A percentile compares a stretch with the other conserved stretches of the same genome.
These are phyloP conservation scores for Periphyllus acericola DNA, from an alignment of 2,888 invertebrate genomes.

Conservation along the genomic window DNA sequence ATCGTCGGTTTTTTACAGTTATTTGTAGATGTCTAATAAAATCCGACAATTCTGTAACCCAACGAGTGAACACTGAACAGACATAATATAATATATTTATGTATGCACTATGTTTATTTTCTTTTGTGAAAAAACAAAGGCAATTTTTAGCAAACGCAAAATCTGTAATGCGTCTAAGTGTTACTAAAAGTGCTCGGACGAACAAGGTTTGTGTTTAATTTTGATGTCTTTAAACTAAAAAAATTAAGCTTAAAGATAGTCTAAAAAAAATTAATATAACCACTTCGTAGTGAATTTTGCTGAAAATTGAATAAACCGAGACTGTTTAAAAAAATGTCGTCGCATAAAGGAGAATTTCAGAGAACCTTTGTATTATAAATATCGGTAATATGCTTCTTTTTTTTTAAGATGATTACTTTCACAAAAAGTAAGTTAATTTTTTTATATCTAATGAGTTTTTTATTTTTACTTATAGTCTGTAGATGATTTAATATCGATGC, in stretches of 20 bases:
- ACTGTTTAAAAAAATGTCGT: not conserved
- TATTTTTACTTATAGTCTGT: not conserved
- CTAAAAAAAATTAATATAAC: not conserved
- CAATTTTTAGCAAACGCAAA: no score
- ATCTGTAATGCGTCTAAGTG: not conserved
- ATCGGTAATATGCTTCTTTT: not conserved
- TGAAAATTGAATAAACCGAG: not conserved
- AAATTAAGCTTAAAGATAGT: not conserved
- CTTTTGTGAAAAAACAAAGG: not conserved
- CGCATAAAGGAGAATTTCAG: not conserved
- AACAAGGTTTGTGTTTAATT: not conserved
- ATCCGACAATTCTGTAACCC: not conserved
- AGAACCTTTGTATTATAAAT: not conserved
- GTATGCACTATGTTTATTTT: not conserved
- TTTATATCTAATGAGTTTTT: not conserved
- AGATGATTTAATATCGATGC: not conserved
- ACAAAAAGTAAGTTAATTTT: not conserved
- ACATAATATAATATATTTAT: not conserved
- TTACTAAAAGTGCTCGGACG: not conserved
- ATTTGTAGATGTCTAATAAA: not conserved
- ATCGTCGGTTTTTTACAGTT: not conserved
- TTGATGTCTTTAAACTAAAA: not conserved
- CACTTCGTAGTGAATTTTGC: not conserved
- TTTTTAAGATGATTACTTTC: not conserved
- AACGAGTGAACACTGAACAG: not conserved